These are phyloP conservation scores for Halisarca cf. caerulea DNA, from an alignment of 37 sponge, comb jelly and placozoan species.

Conservation along the genomic window DNA sequence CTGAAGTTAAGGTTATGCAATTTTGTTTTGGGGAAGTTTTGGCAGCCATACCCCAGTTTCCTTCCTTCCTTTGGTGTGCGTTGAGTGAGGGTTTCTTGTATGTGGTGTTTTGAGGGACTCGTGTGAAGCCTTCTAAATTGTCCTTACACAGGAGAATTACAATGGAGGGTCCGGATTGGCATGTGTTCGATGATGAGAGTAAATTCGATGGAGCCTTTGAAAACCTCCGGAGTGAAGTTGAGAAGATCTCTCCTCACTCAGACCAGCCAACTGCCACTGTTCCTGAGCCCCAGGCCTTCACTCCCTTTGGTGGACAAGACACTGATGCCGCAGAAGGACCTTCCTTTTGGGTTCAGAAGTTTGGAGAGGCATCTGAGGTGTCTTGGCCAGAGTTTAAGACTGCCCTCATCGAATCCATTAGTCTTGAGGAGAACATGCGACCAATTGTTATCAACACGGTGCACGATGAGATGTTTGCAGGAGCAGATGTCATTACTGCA, in stretches of 20 bases:
- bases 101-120: too few relatives aligned
- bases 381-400: slow-evolving; percentile 73
- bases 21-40: too few relatives aligned
- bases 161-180: slow-evolving; percentile 53
- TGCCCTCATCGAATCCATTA: slow-evolving; percentile 34
- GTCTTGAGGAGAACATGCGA: slow-evolving; percentile 62
- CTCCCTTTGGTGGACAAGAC: not conserved
- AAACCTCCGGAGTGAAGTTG: not conserved
- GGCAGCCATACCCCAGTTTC: too few relatives aligned
- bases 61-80: too few relatives aligned
- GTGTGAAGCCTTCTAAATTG: too few relatives aligned
- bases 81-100: too few relatives aligned
- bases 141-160: slow-evolving; percentile 70
- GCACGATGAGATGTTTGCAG: slow-evolving; percentile 68
- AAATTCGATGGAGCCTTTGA: slow-evolving; percentile 16
- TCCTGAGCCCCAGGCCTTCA: not conserved
- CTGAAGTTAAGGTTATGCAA: too few relatives aligned
- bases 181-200: slow-evolving; percentile 43
- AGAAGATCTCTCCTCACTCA: not conserved
- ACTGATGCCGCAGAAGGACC: slow-evolving; percentile 13
- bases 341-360: slow-evolving; percentile 82
- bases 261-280: not conserved
- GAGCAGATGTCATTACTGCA: slow-evolving; percentile 52
- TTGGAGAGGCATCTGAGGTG: slow-evolving; percentile 55
- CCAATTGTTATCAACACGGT: slow-evolving; percentile 80